Evolutionary conservation across 2,797 vertebrate genomes (phyloP), one percentile per base, ranked within the genome.

Genomic region (Tangara arthus): DNA sequence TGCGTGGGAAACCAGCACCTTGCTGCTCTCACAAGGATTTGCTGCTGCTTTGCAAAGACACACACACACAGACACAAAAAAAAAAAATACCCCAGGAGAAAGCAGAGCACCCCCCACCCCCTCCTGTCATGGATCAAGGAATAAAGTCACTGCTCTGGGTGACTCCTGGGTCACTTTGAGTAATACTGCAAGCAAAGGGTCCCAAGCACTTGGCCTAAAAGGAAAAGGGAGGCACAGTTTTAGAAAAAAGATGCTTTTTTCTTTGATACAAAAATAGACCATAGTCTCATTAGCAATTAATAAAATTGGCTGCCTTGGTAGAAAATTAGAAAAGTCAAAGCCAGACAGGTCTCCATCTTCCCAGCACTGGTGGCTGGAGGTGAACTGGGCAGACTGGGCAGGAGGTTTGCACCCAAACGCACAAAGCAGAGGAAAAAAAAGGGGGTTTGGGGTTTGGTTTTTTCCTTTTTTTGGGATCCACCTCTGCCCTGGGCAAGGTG

Each of bases 191-290:
- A 83, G 86, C 56, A 66, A 50, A 81, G 34, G 94, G 28, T 69
- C 75, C 53, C 69, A 46, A 93, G 90, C 93, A 82, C 95, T 78
- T 49, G 95, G 91, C 70, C 69, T 95, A 77, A 78, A 59, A 82
- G 93, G 93, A 77, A 82, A 92, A 91, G 87, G 95, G 97, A 97
- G 97, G 97, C 94, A 97, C 85, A 70, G 91, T 37, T 96, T 93
- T 94, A 97, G 90, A 96, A 95, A 85, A 57, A 94, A 97, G 91
- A 93, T 77, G 93, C 78, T 82, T 39, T 86, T 82, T 90, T 30
- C 34, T 41, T 46, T 39, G 79, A 82, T 98, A 97, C 70, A 98
- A 97, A 97, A 97, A 97, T 97, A 97, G 95, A 97, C 82, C 86
- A 60, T 3, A 86, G 97, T 96, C 97, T 97, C 92, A 66, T 90